Conservation (phyloP, 2,888 invertebrate genomes). For the Conistra vaccinii region DNA sequence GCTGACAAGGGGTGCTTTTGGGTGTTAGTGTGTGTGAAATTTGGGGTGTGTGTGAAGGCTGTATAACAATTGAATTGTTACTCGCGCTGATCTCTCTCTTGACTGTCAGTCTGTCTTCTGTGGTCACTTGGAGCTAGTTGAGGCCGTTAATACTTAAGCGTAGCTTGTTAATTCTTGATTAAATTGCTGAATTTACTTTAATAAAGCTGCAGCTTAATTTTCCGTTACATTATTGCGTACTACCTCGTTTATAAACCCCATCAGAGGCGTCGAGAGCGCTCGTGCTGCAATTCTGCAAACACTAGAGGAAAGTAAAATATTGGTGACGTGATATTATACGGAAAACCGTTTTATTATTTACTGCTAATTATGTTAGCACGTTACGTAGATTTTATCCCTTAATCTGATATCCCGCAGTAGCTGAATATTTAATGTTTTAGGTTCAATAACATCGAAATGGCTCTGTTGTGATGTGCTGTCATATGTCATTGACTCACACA, state of each 20-base stretch:
- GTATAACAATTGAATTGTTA: neutral
- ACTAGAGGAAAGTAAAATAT: slow-evolving; percentile 30
- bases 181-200: neutral
- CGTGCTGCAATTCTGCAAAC: slow-evolving; percentile 21
- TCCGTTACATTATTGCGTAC: neutral
- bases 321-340: neutral
- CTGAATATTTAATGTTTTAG: slow-evolving; percentile 29
- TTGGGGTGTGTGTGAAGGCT: too few species aligned
- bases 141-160: neutral
- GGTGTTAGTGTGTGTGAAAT: too few species aligned
- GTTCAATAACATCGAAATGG: slow-evolving; percentile 52
- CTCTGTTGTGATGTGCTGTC: slow-evolving; percentile 22
- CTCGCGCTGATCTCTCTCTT: neutral
- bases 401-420: slow-evolving; percentile 26
- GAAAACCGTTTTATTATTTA: slow-evolving; percentile 41
- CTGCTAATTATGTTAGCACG: slow-evolving; percentile 28
- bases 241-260: slow-evolving; percentile 10
- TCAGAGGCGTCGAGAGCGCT: slow-evolving; percentile 7
- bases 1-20: too few species aligned
- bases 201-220: neutral
- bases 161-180: neutral
- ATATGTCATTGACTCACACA: slow-evolving; percentile 44
- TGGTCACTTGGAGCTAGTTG: neutral
- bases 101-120: neutral
- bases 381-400: slow-evolving; percentile 31